These are phyloP conservation scores for Barbus barbus DNA, from an alignment of 2,113 vertebrate species.

Conservation along the genomic window DNA sequence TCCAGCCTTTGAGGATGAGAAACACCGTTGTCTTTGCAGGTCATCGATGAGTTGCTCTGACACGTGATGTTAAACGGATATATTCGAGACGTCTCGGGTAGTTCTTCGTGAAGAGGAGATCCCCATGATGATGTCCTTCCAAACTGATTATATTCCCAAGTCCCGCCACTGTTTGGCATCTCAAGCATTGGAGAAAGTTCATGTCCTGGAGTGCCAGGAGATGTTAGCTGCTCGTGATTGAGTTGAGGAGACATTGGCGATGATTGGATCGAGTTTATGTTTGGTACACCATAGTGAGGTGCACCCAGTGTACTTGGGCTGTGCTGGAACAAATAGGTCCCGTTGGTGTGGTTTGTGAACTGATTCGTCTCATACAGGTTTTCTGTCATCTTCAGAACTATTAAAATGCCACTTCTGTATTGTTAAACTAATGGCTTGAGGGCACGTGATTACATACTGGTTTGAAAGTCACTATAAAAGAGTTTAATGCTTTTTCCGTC, in stretches of 20 bases:
- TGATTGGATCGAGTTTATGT: slow-evolving; percentile 74
- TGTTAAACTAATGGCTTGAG: background rate
- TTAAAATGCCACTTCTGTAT: background rate
- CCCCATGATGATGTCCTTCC: slow-evolving; percentile 78
- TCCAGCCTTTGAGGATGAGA: slow-evolving; percentile 82
- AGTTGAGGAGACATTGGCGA: slow-evolving; percentile 82
- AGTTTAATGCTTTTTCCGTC: background rate
- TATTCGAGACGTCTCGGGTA: slow-evolving; percentile 43
- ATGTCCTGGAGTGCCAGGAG: slow-evolving; percentile 58
- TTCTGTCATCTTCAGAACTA: slow-evolving; percentile 76
- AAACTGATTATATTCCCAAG: slow-evolving; percentile 51
- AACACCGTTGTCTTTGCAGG: slow-evolving; percentile 78
- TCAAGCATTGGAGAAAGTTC: slow-evolving; percentile 72
- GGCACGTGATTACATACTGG: background rate
- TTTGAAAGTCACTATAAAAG: background rate
- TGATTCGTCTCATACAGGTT: slow-evolving; percentile 83
- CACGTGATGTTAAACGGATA: slow-evolving; percentile 72
- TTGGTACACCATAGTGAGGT: slow-evolving; percentile 76
- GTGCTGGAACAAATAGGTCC: slow-evolving; percentile 78
- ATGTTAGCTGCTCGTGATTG: slow-evolving; percentile 76
- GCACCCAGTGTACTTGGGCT: slow-evolving; percentile 68
- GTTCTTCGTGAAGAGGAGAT: slow-evolving; percentile 48
- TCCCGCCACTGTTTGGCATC: slow-evolving; percentile 69
- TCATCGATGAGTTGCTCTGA: slow-evolving; percentile 68
- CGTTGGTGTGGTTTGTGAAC: slow-evolving; percentile 73